A percentile compares a stretch with the other conserved stretches of the same genome.
phyloP scores from a whole-genome alignment of 2,888 invertebrate species.

The Chaitophorus viminalis region DNA sequence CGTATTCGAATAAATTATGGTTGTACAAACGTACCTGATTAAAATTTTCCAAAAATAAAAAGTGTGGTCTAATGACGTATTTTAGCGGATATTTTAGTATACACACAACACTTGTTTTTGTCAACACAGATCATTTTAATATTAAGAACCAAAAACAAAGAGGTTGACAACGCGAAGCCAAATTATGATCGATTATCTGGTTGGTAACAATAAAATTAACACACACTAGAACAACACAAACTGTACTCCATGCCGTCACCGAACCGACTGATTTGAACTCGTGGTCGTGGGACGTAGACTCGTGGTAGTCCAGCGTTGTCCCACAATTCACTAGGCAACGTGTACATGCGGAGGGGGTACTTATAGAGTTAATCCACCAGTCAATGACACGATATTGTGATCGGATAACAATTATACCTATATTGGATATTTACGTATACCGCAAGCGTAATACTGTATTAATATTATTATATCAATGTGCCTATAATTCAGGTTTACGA shows the following conservation, averaged over 20 bases:
- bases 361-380: constrained; percentile 33
- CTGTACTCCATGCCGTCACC: not conserved
- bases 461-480: not conserved
- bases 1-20: not conserved
- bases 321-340: constrained; percentile 20
- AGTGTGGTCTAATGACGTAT: not conserved
- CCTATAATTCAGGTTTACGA: no score
- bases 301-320: constrained; percentile 18
- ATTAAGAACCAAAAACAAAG: not conserved
- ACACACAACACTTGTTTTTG: not conserved
- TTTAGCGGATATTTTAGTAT: not conserved
- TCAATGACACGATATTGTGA: constrained; percentile 53
- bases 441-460: not conserved
- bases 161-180: not conserved
- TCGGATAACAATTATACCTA: constrained; percentile 33
- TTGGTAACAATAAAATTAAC: not conserved
- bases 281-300: no score
- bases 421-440: constrained; percentile 25
- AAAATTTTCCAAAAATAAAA: not conserved
- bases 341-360: not conserved
- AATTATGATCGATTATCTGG: not conserved
- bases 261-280: constrained; percentile 42
- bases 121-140: not conserved
- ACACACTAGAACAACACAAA: not conserved
- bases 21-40: not conserved